Percentiles rank a stretch among this genome's conserved stretches.
These are phyloP conservation scores for Microctenopoma stevenorrisi DNA, from an alignment of 2,797 vertebrate genomes.

Conservation along the genomic window DNA sequence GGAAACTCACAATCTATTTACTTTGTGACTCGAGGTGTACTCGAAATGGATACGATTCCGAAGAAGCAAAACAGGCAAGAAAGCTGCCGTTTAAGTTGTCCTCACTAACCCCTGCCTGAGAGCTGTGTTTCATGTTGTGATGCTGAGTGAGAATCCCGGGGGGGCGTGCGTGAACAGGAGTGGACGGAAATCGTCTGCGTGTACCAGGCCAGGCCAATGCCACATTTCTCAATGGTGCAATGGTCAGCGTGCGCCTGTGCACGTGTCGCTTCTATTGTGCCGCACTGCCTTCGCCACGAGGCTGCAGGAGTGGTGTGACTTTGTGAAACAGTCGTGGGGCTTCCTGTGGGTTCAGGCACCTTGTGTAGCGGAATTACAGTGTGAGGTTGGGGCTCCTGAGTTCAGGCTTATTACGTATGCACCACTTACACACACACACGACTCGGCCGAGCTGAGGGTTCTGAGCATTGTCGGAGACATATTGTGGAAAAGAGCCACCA, in stretches of 20 bases:
- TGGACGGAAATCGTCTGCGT: neutral
- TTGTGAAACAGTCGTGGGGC: constrained; percentile 70
- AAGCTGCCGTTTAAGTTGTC: constrained; percentile 31
- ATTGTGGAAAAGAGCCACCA: constrained; percentile 34
- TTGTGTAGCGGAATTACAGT: constrained; percentile 66
- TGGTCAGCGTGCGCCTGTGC: constrained; percentile 3
- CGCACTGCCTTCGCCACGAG: constrained; percentile 27
- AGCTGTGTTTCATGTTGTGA: constrained; percentile 43
- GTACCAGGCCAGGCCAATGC: neutral
- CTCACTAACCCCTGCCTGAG: constrained; percentile 13
- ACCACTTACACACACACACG: too few relatives aligned
- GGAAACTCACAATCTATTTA: constrained; percentile 77
- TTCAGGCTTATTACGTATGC: constrained; percentile 73
- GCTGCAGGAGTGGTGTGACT: constrained; percentile 71
- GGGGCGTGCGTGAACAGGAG: constrained; percentile 9
- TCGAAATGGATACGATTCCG: constrained; percentile 62
- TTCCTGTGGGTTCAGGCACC: constrained; percentile 65
- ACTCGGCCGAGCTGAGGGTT: neutral
- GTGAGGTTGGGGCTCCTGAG: constrained; percentile 66
- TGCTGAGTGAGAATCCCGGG: constrained; percentile 1
- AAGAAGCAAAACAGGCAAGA: constrained; percentile 33
- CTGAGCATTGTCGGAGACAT: constrained; percentile 1
- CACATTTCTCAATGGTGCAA: constrained; percentile 11
- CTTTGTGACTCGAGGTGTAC: constrained; percentile 69
- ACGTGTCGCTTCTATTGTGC: constrained; percentile 37